Evolutionary conservation across 2,888 invertebrate genomes (phyloP).

Genomic region (Pristionchus exspectatus): DNA sequence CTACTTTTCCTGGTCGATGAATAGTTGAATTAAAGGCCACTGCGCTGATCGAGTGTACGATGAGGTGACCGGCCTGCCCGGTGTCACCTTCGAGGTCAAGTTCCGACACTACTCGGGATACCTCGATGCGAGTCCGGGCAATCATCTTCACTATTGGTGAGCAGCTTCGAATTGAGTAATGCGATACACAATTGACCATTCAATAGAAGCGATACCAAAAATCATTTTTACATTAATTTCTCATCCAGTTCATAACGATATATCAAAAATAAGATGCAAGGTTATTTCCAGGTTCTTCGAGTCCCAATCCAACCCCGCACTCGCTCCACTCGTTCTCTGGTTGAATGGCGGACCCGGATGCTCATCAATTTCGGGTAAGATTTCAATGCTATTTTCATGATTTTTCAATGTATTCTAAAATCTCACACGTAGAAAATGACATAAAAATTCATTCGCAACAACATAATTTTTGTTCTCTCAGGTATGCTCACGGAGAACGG

Average conservation of each 20-base stretch:
- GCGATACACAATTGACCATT: not conserved
- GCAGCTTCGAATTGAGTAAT: not conserved
- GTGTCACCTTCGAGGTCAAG: slow-evolving; percentile 67
- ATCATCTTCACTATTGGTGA: slow-evolving; percentile 80
- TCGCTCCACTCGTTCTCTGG: slow-evolving; percentile 80
- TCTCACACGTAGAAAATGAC: no score
- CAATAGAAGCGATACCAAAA: no score
- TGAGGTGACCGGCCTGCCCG: slow-evolving; percentile 66
- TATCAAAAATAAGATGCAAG: not conserved
- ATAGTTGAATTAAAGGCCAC: not conserved
- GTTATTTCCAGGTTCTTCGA: slow-evolving; percentile 79
- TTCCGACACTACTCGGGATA: slow-evolving; percentile 81
- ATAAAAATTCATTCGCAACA: no score
- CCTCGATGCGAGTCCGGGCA: slow-evolving; percentile 68
- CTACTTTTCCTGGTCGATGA: no score
- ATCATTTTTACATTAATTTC: no score
- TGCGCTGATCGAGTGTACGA: slow-evolving; percentile 61
- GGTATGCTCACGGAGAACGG: slow-evolving; percentile 80
- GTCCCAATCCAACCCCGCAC: slow-evolving; percentile 76
- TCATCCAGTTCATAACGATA: not conserved
- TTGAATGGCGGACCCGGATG: slow-evolving; percentile 81
- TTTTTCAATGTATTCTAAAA: not conserved
- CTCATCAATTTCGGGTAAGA: slow-evolving; percentile 77
- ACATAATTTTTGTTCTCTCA: slow-evolving; percentile 67
- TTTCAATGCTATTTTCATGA: not conserved